Evolutionary conservation across 2,888 invertebrate genomes (phyloP).

Genomic region (Chrysomela aeneicollis): DNA sequence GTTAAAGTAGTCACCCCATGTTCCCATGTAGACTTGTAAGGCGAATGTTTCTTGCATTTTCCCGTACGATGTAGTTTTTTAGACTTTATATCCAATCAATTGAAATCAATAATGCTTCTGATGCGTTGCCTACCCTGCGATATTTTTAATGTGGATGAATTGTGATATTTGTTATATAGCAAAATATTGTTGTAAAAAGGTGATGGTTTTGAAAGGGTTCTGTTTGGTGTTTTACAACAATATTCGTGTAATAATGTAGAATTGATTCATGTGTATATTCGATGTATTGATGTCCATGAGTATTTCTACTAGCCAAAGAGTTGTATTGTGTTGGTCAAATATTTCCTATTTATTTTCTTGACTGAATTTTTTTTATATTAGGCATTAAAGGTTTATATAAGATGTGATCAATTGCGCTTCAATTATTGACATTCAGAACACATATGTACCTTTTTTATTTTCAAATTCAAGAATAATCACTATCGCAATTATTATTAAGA

Average conservation of each 20-base stretch:
- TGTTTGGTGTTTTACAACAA: background rate
- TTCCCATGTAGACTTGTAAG: too few relatives aligned
- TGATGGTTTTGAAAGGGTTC: background rate
- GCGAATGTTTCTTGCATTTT: too few relatives aligned
- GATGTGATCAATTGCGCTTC: too few relatives aligned
- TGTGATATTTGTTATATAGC: background rate
- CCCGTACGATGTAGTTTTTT: too few relatives aligned
- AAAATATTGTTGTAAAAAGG: background rate
- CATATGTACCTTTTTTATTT: too few relatives aligned
- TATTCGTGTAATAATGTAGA: background rate
- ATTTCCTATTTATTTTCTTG: constrained; percentile 3
- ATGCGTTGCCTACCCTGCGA: background rate
- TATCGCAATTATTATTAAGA: too few relatives aligned
- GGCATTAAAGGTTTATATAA: background rate
- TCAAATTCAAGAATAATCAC: too few relatives aligned
- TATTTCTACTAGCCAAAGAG: background rate
- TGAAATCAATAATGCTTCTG: background rate
- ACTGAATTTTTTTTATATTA: constrained; percentile 1
- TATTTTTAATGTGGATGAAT: background rate
- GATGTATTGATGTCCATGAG: background rate
- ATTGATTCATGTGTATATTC: background rate
- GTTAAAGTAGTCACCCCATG: too few relatives aligned
- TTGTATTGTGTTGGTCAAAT: background rate
- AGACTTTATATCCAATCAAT: too few relatives aligned
- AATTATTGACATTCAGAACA: too few relatives aligned